phyloP scores from a whole-genome alignment of 1,140 invertebrate genomes.

The Acromyrmex charruanus region DNA sequence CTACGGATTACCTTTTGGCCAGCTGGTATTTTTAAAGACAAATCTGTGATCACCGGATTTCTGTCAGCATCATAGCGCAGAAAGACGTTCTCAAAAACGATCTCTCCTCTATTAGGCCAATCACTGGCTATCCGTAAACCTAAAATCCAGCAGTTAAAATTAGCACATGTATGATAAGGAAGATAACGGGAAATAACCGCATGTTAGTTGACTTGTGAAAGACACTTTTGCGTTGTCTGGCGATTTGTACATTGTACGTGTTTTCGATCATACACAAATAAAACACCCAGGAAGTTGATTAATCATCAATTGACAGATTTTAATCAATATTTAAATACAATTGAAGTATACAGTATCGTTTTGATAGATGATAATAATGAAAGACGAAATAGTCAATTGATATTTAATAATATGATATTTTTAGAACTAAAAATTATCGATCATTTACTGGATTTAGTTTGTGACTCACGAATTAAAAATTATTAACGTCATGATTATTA shows the following conservation, averaged over 20 bases:
- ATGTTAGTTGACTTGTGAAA: not conserved
- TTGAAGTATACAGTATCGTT: not conserved
- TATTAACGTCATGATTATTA: not conserved
- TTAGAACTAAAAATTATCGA: not conserved
- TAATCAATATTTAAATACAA: constrained; percentile 11
- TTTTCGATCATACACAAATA: not conserved
- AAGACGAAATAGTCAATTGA: not conserved
- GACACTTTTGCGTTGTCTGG: not conserved
- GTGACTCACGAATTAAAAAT: constrained; percentile 4
- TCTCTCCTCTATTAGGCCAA: constrained; percentile 91
- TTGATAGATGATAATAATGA: constrained; percentile 1
- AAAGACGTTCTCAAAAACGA: constrained; percentile 90
- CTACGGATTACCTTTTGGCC: constrained; percentile 89
- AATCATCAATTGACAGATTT: not conserved
- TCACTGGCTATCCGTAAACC: constrained; percentile 86
- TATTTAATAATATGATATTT: not conserved
- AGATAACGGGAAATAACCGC: not conserved
- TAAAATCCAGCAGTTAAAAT: constrained; percentile 75
- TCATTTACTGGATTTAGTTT: constrained; percentile 5
- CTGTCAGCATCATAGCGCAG: constrained; percentile 89
- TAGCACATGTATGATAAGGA: not conserved
- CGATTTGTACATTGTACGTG: not conserved
- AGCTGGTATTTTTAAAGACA: constrained; percentile 88
- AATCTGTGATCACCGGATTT: constrained; percentile 89
- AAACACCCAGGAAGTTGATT: constrained; percentile 10